Conservation (phyloP, 1,140 invertebrate species). For the Spodoptera frugiperda region DNA sequence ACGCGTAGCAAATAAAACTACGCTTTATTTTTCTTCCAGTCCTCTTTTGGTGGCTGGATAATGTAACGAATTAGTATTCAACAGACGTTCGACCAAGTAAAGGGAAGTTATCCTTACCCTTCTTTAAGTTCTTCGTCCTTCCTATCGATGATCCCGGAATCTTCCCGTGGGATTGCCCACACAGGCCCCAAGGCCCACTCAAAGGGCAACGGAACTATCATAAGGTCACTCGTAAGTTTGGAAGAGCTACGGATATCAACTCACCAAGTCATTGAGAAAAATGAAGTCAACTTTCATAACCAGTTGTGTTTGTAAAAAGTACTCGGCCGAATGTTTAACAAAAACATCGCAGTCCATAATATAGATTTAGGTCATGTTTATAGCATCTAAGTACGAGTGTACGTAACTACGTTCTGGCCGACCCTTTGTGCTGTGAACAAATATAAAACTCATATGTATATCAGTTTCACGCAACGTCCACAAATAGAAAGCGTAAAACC, state of each 20-base stretch:
- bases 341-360: background rate
- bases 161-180: conserved; percentile 2
- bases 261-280: too few relatives aligned
- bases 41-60: conserved; percentile 50
- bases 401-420: too few relatives aligned
- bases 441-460: conserved; percentile 5
- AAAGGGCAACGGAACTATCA: conserved; percentile 14
- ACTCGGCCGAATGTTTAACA: too few relatives aligned
- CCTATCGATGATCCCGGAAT: conserved; percentile 41
- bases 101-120: conserved; percentile 48
- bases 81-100: conserved; percentile 43
- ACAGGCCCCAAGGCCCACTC: background rate
- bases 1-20: conserved; percentile 38
- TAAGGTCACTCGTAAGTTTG: conserved; percentile 19
- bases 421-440: background rate
- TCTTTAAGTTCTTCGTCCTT: conserved; percentile 46
- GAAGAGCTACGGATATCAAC: conserved; percentile 2
- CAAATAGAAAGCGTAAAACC: conserved; percentile 8
- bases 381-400: too few relatives aligned
- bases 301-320: too few relatives aligned
- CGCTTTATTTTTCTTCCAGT: conserved; percentile 55
- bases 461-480: conserved; percentile 6
- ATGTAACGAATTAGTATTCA: conserved; percentile 59
- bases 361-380: background rate
- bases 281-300: too few relatives aligned